Percentiles rank a stretch among this genome's conserved stretches.
Conservation (phyloP, 2,797 vertebrate genomes). For the Spinus pinus region DNA sequence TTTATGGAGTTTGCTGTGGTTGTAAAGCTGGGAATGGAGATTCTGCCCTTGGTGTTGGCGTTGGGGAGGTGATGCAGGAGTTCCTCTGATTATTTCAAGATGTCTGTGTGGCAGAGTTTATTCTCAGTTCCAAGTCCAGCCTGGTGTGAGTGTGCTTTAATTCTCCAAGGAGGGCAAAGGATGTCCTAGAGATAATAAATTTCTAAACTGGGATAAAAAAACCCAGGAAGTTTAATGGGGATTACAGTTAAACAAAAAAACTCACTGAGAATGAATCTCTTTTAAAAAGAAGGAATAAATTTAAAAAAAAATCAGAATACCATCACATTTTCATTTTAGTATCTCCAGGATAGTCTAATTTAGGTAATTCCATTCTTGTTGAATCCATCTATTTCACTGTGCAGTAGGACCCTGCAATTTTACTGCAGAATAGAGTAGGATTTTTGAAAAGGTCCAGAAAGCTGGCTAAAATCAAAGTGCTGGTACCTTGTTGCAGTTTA, state of each 20-base stretch:
- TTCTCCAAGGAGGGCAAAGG: neutral
- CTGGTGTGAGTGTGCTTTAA: neutral
- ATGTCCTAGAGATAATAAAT: neutral
- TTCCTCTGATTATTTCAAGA: neutral
- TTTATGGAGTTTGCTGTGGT: neutral
- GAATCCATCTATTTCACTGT: neutral
- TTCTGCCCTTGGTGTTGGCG: neutral
- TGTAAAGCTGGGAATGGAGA: neutral
- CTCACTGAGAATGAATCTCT: accelerated
- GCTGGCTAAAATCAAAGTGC: neutral
- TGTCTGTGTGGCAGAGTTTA: neutral
- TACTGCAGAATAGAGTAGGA: neutral
- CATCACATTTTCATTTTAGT: neutral
- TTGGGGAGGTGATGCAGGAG: neutral
- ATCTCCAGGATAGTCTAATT: neutral
- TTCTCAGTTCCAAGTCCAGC: neutral
- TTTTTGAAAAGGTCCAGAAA: neutral
- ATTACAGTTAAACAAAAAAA: neutral
- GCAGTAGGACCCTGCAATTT: neutral
- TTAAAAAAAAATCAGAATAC: neutral
- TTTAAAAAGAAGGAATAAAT: too few species aligned
- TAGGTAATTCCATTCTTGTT: neutral
- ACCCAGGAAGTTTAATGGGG: neutral
- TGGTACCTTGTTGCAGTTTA: neutral
- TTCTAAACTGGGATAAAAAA: neutral